Evolutionary conservation across 2,113 vertebrate genomes (phyloP).

Genomic region (Oophaga pumilio): DNA sequence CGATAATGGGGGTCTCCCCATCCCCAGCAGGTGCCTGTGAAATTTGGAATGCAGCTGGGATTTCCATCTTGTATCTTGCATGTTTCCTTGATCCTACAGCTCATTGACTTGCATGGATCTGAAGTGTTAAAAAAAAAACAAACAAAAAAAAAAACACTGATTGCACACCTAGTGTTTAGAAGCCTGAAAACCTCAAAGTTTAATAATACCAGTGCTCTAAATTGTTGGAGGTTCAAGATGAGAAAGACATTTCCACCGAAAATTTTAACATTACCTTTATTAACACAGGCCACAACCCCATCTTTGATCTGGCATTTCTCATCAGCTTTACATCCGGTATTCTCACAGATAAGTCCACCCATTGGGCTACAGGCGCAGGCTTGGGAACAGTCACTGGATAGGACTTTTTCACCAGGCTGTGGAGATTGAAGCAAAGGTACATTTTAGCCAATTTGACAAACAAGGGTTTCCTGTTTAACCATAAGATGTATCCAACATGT

Average conservation of each 20-base stretch:
- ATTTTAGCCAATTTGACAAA: too few species aligned
- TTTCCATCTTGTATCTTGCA: slow-evolving; percentile 60
- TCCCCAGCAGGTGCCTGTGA: slow-evolving; percentile 66
- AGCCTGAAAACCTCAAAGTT: too few species aligned
- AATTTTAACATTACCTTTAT: slow-evolving; percentile 68
- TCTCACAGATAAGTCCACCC: slow-evolving; percentile 69
- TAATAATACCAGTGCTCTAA: too few species aligned
- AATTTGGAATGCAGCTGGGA: slow-evolving; percentile 72
- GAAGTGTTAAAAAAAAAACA: background rate
- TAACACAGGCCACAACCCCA: slow-evolving; percentile 70
- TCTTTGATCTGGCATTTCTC: slow-evolving; percentile 72
- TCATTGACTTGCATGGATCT: slow-evolving; percentile 52
- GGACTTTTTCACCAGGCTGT: slow-evolving; percentile 70
- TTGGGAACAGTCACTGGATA: slow-evolving; percentile 67
- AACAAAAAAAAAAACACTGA: too few species aligned
- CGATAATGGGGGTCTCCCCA: slow-evolving; percentile 77
- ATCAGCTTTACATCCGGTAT: slow-evolving; percentile 66
- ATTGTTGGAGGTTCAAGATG: too few species aligned
- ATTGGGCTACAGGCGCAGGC: slow-evolving; percentile 71
- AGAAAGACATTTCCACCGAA: background rate
- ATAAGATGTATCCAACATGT: too few species aligned
- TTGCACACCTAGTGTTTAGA: too few species aligned
- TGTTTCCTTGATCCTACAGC: slow-evolving; percentile 48
- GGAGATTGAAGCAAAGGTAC: background rate
- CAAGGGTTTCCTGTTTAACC: too few species aligned